These are phyloP conservation scores for Dynastes tityus DNA, from an alignment of 2,888 invertebrate genomes.

Conservation along the genomic window DNA sequence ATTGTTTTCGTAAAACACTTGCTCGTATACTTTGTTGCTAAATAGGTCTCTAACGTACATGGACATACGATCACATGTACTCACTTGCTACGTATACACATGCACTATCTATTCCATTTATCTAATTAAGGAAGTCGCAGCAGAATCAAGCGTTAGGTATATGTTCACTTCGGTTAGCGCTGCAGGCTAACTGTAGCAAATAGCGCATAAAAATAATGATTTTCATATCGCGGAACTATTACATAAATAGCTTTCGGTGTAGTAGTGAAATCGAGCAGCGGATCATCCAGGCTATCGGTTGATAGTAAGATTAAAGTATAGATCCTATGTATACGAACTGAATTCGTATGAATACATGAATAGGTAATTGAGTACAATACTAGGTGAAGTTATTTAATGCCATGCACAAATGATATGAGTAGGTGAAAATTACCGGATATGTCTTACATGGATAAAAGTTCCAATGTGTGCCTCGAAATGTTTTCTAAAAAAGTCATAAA, in stretches of 20 bases:
- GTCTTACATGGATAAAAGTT: too few relatives aligned
- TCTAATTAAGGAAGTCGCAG: conserved; percentile 58
- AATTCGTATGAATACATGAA: background rate
- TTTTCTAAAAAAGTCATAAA: too few relatives aligned
- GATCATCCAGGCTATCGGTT: background rate
- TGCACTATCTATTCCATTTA: conserved; percentile 55
- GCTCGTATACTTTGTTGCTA: conserved; percentile 50
- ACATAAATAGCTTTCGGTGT: conserved; percentile 41
- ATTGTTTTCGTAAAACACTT: conserved; percentile 63
- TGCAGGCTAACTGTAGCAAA: conserved; percentile 45
- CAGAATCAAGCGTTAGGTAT: conserved; percentile 28
- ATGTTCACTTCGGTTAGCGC: conserved; percentile 39
- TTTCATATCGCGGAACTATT: conserved; percentile 48
- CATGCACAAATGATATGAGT: too few relatives aligned
- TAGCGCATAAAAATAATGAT: conserved; percentile 52
- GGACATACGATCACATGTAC: conserved; percentile 32
- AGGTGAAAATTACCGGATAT: too few relatives aligned
- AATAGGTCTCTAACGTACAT: conserved; percentile 45
- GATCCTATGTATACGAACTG: background rate
- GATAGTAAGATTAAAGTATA: background rate
- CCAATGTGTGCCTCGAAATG: too few relatives aligned
- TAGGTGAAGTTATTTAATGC: too few relatives aligned
- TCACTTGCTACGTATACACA: conserved; percentile 18
- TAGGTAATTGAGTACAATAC: background rate
- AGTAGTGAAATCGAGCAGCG: conserved; percentile 1